Percentiles rank a stretch among this genome's conserved stretches.
phyloP scores from a whole-genome alignment of 2,797 vertebrate species.

The Alcedo atthis region DNA sequence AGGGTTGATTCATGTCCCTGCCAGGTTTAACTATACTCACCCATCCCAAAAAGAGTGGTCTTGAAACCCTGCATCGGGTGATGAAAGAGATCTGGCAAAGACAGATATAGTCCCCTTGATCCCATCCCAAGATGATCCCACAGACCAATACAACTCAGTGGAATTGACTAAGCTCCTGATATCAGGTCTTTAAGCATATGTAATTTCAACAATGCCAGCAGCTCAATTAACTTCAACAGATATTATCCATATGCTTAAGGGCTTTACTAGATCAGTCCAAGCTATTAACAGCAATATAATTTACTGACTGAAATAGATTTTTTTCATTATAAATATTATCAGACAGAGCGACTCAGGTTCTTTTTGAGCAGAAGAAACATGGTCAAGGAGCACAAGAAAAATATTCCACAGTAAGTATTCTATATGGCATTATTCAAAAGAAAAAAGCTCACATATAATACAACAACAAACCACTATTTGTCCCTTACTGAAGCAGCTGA shows the following conservation, averaged over 20 bases:
- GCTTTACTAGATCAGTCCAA: not conserved
- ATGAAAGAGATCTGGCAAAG: not conserved
- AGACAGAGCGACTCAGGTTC: not conserved
- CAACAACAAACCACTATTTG: not conserved
- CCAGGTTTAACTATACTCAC: not conserved
- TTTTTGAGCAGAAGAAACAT: not conserved
- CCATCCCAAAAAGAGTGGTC: not conserved
- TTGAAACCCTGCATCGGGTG: not conserved
- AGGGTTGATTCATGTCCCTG: not conserved
- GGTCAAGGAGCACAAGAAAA: not conserved
- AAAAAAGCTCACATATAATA: not conserved
- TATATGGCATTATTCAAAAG: not conserved
- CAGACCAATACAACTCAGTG: not conserved
- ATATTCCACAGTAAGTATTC: not conserved
- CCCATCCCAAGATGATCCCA: not conserved
- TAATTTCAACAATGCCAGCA: not conserved
- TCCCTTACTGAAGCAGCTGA: not conserved
- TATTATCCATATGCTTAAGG: slow-evolving; percentile 42
- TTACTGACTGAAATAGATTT: slow-evolving; percentile 28
- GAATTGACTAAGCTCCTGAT: not conserved
- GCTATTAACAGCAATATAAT: slow-evolving; percentile 4
- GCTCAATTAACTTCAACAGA: slow-evolving; percentile 48
- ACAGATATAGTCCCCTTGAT: not conserved
- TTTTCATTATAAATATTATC: slow-evolving; percentile 17
- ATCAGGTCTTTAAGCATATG: not conserved